Evolutionary conservation across 2,797 vertebrate genomes (phyloP), one percentile per base, ranked within the genome.

Genomic region (Gymnoscopelus microlampas): DNA sequence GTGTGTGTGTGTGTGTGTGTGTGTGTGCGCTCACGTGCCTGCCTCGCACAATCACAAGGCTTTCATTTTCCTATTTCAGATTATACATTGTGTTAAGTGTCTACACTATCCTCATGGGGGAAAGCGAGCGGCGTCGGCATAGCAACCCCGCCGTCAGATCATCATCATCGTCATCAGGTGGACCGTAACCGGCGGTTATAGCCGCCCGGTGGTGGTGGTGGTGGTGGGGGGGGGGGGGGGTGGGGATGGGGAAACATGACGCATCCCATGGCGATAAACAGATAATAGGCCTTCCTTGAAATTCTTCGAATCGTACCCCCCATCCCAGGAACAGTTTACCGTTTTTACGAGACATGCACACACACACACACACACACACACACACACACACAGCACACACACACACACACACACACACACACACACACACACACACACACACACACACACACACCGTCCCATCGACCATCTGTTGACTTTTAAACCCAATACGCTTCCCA

Each of bases 171-270:
- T 86, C 80, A 84, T 88, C 90, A 89, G 88, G 87, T 91, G 85
- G 76, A 88, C 84, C 69, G 68, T 80, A 89, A 90, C 76, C 71
- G 73, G 73, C 66, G 77, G 71, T 87, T 88, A 10, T 44, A 77
- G 74, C 81, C 84, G 76, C 84, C 49, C 39, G 39, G 7, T 44
- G 39, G 39, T 44, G 39, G 35, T 19, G 19, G 1, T 19, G 19
- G 26, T 29, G 26, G 26, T n/a, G n/a, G n/a, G n/a, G n/a, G n/a
- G n/a, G n/a, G n/a, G n/a, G n/a, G n/a, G n/a, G n/a, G n/a, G n/a
- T n/a, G n/a, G n/a, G n/a, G n/a, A n/a, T n/a, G 51, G 91, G 88
- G 90, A 91, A 91, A 87, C 83, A 89, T 91, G 88, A 93, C 82
- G 77, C 88, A 92, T 85, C 79, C 73, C 74, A 74, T 83, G 78